Evolutionary conservation across 2,888 invertebrate genomes (phyloP), one percentile per base, ranked within the genome.

Genomic region (Microplitis manilae): DNA sequence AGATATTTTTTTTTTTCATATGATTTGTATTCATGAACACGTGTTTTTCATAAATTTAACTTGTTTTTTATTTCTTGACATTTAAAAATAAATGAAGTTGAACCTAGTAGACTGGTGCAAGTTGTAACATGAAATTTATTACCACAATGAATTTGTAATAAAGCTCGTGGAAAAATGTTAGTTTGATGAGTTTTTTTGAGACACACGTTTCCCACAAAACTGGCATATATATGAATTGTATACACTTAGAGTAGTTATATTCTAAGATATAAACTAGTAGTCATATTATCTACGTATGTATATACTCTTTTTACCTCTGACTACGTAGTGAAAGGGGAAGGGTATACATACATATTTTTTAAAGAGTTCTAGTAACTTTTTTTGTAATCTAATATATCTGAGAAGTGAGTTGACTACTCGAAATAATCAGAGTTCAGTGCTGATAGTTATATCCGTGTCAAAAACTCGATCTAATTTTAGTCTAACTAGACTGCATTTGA

Each of bases 111-210:
- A 20, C 73, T 81, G 84, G 83, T 82, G 17, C 73, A 82, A 84
- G 83, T 81, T 83, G 84, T 85, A 83, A 85, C 81, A 80, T 81
- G 73, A 80, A 84, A 81, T 87, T 87, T 86, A 87, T 86, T 83
- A 84, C 84, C 77, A 83, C 86, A 84, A 86, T 87, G 87, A 86
- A 87, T 87, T 86, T 81, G 80, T 82, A 81, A 87, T 86, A 85
- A 86, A 83, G 82, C 81, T 75, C 79, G 67, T 77, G 81, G 67
- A 81, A 82, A 85, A 86, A 87, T 87, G 86, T 85, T 83, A 83
- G 83, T 87, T 86, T 85, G 85, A 87, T 83, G 85, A 86, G 84
- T 77, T 79, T 70, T 75, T 69, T 77, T 71, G 75, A 72, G 70
- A 64, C 80, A 64, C 80, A 65, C 72, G 68, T 67, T 75, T 68